Conservation (phyloP, 2,797 vertebrate species). For the Melanotaenia boesemani region DNA sequence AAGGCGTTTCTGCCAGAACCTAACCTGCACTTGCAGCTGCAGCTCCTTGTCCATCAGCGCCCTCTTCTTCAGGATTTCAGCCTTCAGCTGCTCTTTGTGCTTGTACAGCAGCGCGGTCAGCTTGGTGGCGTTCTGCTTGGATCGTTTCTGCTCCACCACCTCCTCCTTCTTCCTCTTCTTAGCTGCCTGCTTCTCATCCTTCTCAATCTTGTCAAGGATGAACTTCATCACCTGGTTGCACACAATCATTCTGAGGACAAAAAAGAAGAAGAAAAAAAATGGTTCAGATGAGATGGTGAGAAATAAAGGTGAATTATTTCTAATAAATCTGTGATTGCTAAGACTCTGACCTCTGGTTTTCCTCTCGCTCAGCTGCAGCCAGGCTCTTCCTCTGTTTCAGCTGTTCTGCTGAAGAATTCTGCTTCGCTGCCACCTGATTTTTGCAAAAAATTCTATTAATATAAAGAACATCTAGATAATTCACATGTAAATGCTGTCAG, state of each 20-base stretch:
- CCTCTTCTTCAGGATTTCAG: slow-evolving; percentile 97
- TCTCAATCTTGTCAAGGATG: slow-evolving; percentile 98
- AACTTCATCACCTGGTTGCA: slow-evolving; percentile 99
- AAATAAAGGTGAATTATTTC: rapidly evolving
- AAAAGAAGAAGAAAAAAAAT: neutral
- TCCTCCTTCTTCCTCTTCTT: slow-evolving; percentile 97
- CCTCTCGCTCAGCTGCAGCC: slow-evolving; percentile 94
- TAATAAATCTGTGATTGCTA: neutral
- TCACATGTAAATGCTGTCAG: neutral
- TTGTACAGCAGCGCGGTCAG: slow-evolving; percentile 96
- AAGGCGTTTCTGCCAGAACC: slow-evolving; percentile 9
- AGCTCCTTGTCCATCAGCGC: slow-evolving; percentile 97
- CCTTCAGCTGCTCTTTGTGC: slow-evolving; percentile 97
- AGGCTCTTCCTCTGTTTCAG: slow-evolving; percentile 94
- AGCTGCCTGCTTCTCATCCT: slow-evolving; percentile 98
- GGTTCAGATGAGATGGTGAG: neutral
- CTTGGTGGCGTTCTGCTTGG: slow-evolving; percentile 95
- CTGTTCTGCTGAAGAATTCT: slow-evolving; percentile 93
- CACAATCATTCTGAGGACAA: slow-evolving; percentile 91
- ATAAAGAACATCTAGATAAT: neutral
- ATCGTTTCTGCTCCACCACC: slow-evolving; percentile 95
- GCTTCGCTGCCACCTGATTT: slow-evolving; percentile 90
- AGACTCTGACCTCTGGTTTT: slow-evolving; percentile 91
- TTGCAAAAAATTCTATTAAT: neutral
- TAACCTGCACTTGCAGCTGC: slow-evolving; percentile 97